phyloP scores from a whole-genome alignment of 2,888 invertebrate species.

The Catocala fraxini region DNA sequence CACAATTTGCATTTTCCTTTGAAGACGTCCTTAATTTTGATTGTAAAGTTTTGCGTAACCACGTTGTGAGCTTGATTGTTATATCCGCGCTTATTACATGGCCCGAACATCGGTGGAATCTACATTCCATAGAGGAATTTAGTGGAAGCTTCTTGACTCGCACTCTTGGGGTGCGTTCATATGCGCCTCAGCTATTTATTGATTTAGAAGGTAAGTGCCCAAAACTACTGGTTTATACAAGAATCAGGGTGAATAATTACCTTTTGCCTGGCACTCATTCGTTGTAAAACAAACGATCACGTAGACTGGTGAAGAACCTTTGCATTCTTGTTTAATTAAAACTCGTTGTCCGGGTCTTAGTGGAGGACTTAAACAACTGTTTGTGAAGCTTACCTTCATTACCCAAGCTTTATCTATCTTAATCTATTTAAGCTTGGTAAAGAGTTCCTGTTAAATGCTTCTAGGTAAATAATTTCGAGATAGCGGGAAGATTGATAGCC shows the following conservation, averaged over 20 bases:
- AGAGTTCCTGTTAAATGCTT: conserved; percentile 51
- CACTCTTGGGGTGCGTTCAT: conserved; percentile 46
- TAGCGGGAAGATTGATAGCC: conserved; percentile 69
- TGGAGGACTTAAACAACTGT: conserved; percentile 58
- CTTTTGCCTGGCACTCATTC: conserved; percentile 11
- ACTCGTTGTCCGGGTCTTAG: conserved; percentile 54
- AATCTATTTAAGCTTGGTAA: conserved; percentile 63
- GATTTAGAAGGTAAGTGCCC: conserved; percentile 25
- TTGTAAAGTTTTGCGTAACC: conserved; percentile 35
- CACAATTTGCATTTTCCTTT: conserved; percentile 33
- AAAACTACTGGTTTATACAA: conserved; percentile 1
- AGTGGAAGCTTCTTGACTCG: conserved; percentile 52
- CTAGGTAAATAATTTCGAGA: conserved; percentile 61
- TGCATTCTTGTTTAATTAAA: conserved; percentile 57
- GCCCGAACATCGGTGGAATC: conserved; percentile 45
- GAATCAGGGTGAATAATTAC: conserved; percentile 5
- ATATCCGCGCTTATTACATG: conserved; percentile 44
- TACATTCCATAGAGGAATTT: conserved; percentile 56
- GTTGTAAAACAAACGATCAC: conserved; percentile 25
- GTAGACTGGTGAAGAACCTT: conserved; percentile 38
- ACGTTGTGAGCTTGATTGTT: conserved; percentile 29
- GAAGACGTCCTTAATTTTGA: conserved; percentile 31
- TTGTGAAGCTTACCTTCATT: conserved; percentile 59
- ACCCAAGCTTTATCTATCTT: conserved; percentile 60
- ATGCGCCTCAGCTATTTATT: conserved; percentile 38